Evolutionary conservation across 1,140 invertebrate genomes (phyloP).

Genomic region (Contarinia nasturtii): DNA sequence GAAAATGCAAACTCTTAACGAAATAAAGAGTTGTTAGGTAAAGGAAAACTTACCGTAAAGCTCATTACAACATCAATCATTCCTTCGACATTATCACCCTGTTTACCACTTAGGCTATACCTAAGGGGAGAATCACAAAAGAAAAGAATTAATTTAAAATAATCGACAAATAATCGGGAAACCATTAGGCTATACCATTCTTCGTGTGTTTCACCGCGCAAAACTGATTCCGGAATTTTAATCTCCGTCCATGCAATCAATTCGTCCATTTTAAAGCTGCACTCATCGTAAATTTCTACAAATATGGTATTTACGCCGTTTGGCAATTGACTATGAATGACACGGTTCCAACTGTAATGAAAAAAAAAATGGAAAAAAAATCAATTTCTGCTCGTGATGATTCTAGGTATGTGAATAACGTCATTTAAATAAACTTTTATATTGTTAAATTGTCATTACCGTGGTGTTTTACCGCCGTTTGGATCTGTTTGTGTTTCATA

Average conservation of each 20-base stretch:
- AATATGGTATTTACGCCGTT: slow-evolving; percentile 72
- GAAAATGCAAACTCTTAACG: too few relatives aligned
- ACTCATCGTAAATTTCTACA: slow-evolving; percentile 92
- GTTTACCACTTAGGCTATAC: slow-evolving; percentile 74
- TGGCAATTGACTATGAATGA: slow-evolving; percentile 53
- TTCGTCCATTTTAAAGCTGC: slow-evolving; percentile 89
- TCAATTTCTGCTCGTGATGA: too few relatives aligned
- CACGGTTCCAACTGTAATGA: slow-evolving; percentile 12
- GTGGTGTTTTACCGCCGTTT: slow-evolving; percentile 88
- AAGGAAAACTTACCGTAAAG: slow-evolving; percentile 41
- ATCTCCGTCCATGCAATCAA: slow-evolving; percentile 82
- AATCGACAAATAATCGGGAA: too few relatives aligned
- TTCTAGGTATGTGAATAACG: too few relatives aligned
- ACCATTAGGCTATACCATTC: slow-evolving; percentile 83
- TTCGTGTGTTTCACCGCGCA: slow-evolving; percentile 75
- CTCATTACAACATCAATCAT: slow-evolving; percentile 58
- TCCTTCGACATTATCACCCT: slow-evolving; percentile 85
- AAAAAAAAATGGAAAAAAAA: too few relatives aligned
- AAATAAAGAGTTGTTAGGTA: too few relatives aligned
- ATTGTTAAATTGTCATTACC: too few relatives aligned
- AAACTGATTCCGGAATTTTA: slow-evolving; percentile 60
- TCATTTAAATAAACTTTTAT: too few relatives aligned
- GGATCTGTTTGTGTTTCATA: slow-evolving; percentile 83
- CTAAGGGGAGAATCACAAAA: too few relatives aligned
- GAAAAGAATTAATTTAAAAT: too few relatives aligned